Evolutionary conservation across 2,888 invertebrate species (phyloP).

Genomic region (Rotaria magnacalcarata): DNA sequence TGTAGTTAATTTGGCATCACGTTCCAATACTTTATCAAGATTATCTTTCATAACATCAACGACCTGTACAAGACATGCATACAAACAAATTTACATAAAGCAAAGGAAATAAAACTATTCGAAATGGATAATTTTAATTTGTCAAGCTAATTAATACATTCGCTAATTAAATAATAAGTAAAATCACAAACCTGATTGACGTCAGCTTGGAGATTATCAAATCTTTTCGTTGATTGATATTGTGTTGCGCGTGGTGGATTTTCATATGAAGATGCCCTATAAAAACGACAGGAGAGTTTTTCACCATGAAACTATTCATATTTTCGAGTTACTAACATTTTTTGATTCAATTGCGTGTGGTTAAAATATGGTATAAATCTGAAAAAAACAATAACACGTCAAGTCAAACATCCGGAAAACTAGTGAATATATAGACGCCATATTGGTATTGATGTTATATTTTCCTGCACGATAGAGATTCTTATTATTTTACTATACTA

Average conservation of each 20-base stretch:
- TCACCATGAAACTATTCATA: not conserved
- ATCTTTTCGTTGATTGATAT: not conserved
- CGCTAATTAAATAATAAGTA: not conserved
- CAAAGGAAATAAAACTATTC: not conserved
- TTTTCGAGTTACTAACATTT: not conserved
- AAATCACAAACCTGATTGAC: not conserved
- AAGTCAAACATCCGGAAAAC: not conserved
- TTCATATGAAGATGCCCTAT: not conserved
- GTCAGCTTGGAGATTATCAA: constrained; percentile 29
- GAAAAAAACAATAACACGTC: not conserved
- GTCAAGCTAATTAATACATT: not conserved
- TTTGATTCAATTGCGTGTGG: not conserved
- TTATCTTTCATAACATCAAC: constrained; percentile 36
- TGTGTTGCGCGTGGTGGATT: not conserved
- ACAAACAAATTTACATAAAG: not conserved
- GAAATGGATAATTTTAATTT: not conserved
- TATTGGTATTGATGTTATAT: not conserved
- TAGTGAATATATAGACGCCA: not conserved
- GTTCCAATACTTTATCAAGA: constrained; percentile 32
- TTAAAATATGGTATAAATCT: not conserved
- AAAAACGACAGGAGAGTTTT: not conserved
- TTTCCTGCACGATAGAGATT: not conserved
- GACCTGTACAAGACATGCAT: constrained; percentile 16
- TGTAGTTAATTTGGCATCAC: constrained; percentile 26
- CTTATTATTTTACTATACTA: not conserved